Base-by-base conservation (phyloP, 2,888 invertebrate species). In the Mesoligia furuncula region DNA sequence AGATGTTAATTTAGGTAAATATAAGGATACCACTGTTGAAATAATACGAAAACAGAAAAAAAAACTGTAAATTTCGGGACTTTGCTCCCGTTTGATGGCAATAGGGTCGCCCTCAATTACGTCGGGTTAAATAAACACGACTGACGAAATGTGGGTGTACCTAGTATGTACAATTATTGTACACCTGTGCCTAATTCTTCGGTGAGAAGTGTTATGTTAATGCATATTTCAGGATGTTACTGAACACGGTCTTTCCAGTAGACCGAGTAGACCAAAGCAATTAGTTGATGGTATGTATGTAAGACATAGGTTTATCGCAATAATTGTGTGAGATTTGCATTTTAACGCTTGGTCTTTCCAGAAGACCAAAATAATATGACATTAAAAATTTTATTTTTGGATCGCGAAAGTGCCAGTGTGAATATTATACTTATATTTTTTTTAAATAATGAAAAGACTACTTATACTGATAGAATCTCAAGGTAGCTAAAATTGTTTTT, bases 191-290 rank as follows among this genome's bases (percentile, higher is more conserved):
- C 13, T 8, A 39, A 2, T 2, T 9, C 36, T n/a, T 69, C 24
- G 11, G 3, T 17, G 11, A 54, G 3, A 17, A n/a, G 17, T 51
- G 24, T 24, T 68, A 9, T 9, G 27, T 42, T 27, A 42, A n/a
- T 36, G 4, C 59, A 36, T 69, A n/a, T 69, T 80, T 54, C 17
- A 5, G 48, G 68, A 54, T 74, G 39, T 82, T 66, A 51, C 45
- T 71, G 67, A 59, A 39, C 54, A 20, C 13, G 67, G 82, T 86
- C 74, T 83, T 87, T 70, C 27, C 65, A 81, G 83, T 77, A 87
- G 85, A 87, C 78, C 72, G 65, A 86, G 81, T 83, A 83, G 85
- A 85, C 79, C 79, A 79, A 69, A 75, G 62, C 17, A 54, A 54
- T 73, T 79, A 75, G 69, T 73, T 67, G 20, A 61, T 75, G 27